Conservation (phyloP, 1,140 invertebrate genomes). For the Uloborus diversus region DNA sequence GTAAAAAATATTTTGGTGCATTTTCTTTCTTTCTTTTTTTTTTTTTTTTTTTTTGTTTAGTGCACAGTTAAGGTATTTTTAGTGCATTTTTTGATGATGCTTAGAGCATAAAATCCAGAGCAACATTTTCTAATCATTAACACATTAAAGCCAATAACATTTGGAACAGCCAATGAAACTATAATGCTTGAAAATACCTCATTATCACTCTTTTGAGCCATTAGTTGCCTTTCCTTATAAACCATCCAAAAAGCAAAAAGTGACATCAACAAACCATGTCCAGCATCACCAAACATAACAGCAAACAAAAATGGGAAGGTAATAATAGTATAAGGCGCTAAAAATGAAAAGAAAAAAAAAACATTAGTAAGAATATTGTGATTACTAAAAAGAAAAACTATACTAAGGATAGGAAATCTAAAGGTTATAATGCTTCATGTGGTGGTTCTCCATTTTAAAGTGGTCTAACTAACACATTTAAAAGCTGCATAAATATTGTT, state of each 20-base stretch:
- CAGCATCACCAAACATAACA: conserved; percentile 97
- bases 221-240: conserved; percentile 66
- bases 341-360: conserved; percentile 68
- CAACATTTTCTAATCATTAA: background rate
- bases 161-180: background rate
- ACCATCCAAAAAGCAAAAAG: conserved; percentile 73
- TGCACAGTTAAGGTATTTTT: background rate
- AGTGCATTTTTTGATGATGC: background rate
- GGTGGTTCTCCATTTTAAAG: too few relatives aligned
- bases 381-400: too few relatives aligned
- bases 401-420: too few relatives aligned
- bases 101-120: background rate
- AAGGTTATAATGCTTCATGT: too few relatives aligned
- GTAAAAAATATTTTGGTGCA: too few relatives aligned
- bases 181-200: conserved; percentile 62
- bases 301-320: conserved; percentile 98
- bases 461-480: too few relatives aligned
- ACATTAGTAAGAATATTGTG: too few relatives aligned
- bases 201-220: conserved; percentile 64
- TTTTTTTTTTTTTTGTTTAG: background rate
- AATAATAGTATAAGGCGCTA: conserved; percentile 91
- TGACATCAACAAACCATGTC: conserved; percentile 81
- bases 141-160: background rate
- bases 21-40: too few relatives aligned
- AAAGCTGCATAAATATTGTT: too few relatives aligned